These are phyloP conservation scores for Leptogaster cylindrica DNA, from an alignment of 2,888 invertebrate species.

Conservation along the genomic window DNA sequence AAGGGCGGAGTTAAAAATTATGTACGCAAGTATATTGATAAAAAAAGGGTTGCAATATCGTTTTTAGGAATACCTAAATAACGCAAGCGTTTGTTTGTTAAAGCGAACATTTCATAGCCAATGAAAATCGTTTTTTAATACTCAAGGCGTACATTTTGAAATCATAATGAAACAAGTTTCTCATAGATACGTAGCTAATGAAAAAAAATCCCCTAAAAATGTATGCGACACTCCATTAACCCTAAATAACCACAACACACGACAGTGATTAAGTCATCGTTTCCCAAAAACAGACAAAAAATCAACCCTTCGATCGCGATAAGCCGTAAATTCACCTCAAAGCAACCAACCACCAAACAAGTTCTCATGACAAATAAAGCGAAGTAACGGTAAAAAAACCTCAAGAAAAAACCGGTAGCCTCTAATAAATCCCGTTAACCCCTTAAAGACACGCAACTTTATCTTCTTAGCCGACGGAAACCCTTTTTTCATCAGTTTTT, in stretches of 20 bases:
- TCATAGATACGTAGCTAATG: no score
- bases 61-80: background rate
- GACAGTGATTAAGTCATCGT: constrained; percentile 33
- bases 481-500: constrained; percentile 27
- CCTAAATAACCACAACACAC: constrained; percentile 28
- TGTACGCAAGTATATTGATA: no score
- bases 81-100: background rate
- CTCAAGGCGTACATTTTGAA: no score
- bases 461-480: constrained; percentile 8
- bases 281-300: constrained; percentile 18
- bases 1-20: background rate
- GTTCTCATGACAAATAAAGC: constrained; percentile 11
- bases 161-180: no score
- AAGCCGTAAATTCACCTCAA: constrained; percentile 31
- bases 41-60: no score
- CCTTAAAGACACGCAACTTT: constrained; percentile 20
- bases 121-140: no score
- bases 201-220: constrained; percentile 13
- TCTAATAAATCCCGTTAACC: constrained; percentile 37
- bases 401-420: constrained; percentile 25
- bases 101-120: no score
- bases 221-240: background rate
- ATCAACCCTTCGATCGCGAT: constrained; percentile 25
- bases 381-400: background rate
- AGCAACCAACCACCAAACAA: constrained; percentile 15